Conservation (phyloP, 2,888 invertebrate species). For the Folsomia manolachei region DNA sequence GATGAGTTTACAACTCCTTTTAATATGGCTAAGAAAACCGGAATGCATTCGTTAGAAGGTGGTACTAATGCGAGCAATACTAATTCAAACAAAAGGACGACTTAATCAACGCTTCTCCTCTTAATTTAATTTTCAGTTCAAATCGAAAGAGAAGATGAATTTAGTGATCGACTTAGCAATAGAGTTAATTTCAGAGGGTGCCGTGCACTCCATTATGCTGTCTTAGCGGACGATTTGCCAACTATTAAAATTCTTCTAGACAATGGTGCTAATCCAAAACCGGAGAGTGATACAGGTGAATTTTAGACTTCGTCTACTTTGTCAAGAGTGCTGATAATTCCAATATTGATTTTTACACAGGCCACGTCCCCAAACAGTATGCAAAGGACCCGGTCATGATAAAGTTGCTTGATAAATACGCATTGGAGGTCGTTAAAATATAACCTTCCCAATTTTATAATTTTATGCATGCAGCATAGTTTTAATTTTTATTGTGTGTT, state of each 20-base stretch:
- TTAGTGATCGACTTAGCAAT: conserved; percentile 63
- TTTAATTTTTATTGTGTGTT: too few relatives aligned
- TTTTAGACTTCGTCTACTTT: background rate
- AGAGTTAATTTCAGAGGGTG: conserved; percentile 77
- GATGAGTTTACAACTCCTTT: conserved; percentile 73
- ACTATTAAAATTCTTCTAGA: conserved; percentile 67
- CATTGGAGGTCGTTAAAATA: too few relatives aligned
- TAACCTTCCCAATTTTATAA: too few relatives aligned
- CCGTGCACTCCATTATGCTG: conserved; percentile 86
- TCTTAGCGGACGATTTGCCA: conserved; percentile 66
- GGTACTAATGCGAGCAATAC: conserved; percentile 26
- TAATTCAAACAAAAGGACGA: too few relatives aligned
- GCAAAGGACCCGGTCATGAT: conserved; percentile 65
- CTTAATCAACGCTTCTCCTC: background rate
- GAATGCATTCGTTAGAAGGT: conserved; percentile 73
- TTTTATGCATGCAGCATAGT: background rate
- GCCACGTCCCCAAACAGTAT: conserved; percentile 73
- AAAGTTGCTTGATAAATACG: conserved; percentile 62
- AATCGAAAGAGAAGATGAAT: conserved; percentile 73
- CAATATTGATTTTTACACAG: background rate
- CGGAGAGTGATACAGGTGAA: conserved; percentile 68
- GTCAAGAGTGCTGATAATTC: background rate
- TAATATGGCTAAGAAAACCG: conserved; percentile 64
- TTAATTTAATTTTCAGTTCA: conserved; percentile 52
- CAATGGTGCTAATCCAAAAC: conserved; percentile 70